These are phyloP conservation scores for Oenanthe oenanthe DNA, from an alignment of 2,113 vertebrate genomes.

Conservation along the genomic window DNA sequence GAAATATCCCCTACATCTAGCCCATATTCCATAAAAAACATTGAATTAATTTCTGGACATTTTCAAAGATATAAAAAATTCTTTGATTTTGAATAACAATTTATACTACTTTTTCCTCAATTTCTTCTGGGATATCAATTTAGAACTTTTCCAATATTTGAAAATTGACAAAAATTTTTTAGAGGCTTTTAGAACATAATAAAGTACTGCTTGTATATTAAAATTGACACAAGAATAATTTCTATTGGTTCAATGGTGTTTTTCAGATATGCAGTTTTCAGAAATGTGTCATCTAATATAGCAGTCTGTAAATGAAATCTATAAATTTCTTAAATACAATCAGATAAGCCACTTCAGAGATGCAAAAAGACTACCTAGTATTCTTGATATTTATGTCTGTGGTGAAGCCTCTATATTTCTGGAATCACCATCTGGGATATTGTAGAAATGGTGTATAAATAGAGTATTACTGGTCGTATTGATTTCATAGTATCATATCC, in stretches of 20 bases:
- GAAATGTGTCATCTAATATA: background rate
- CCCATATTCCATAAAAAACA: background rate
- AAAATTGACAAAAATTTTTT: background rate
- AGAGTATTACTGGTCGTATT: background rate
- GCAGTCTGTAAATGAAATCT: background rate
- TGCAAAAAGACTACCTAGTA: background rate
- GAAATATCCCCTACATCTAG: background rate
- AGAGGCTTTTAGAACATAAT: background rate
- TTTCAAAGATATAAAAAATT: background rate
- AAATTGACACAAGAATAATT: background rate
- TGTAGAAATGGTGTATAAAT: background rate
- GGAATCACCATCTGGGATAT: background rate
- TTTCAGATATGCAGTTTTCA: background rate
- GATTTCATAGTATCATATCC: background rate
- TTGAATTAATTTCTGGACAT: background rate
- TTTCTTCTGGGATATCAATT: background rate
- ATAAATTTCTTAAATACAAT: background rate
- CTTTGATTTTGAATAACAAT: background rate
- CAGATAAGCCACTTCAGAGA: background rate
- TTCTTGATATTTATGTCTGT: background rate
- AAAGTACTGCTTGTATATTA: background rate
- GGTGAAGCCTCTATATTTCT: background rate
- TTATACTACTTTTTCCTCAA: background rate
- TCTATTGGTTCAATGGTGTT: background rate
- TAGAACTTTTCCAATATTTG: background rate